These are phyloP conservation scores for Meiosimyza decipiens DNA, from an alignment of 2,888 invertebrate species.

Conservation along the genomic window DNA sequence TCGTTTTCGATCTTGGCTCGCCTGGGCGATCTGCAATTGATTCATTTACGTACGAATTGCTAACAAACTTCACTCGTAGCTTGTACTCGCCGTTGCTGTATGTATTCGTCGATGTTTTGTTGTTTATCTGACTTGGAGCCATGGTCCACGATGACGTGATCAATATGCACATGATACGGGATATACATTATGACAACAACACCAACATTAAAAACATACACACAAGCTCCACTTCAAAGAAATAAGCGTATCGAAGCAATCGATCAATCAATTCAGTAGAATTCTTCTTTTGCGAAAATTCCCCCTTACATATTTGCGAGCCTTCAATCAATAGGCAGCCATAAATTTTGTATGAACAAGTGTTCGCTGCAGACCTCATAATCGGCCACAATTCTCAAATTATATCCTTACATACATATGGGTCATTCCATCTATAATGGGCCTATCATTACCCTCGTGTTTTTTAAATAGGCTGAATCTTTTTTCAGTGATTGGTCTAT, in stretches of 20 bases:
- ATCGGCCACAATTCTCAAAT: slow-evolving; percentile 18
- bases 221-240: neutral
- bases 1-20: neutral
- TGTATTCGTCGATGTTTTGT: slow-evolving; percentile 1
- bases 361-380: neutral
- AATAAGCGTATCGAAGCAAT: neutral
- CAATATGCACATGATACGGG: slow-evolving; percentile 23
- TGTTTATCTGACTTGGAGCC: slow-evolving; percentile 19
- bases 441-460: too few relatives aligned
- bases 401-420: neutral
- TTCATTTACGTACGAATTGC: slow-evolving; percentile 32
- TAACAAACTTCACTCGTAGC: slow-evolving; percentile 17
- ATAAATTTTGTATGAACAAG: neutral
- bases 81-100: neutral
- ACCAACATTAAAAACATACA: neutral
- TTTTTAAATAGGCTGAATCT: too few relatives aligned
- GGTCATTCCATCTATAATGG: too few relatives aligned
- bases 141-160: slow-evolving; percentile 30
- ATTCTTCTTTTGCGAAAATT: neutral
- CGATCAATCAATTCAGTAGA: slow-evolving; percentile 16
- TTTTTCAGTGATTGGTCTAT: too few relatives aligned
- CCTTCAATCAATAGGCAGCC: neutral
- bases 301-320: neutral
- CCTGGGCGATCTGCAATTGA: slow-evolving; percentile 28
- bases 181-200: slow-evolving; percentile 18